Conservation (phyloP, 2,888 invertebrate species). For the Nemotelus nigrinus region DNA sequence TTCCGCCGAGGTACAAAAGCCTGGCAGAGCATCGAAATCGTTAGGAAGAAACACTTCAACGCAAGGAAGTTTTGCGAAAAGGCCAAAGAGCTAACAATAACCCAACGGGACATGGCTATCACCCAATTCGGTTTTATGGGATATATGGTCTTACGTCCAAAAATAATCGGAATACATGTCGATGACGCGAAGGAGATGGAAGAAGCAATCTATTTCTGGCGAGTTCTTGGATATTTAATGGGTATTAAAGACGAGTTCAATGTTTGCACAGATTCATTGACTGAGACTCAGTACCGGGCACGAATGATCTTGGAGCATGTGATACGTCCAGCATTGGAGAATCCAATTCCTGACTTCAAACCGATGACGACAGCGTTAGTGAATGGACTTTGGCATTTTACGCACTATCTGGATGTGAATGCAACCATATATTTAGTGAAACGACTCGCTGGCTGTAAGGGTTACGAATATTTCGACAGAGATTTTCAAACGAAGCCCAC, state of each 20-base stretch:
- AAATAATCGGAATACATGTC: slow-evolving; percentile 73
- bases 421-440: slow-evolving; percentile 70
- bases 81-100: slow-evolving; percentile 69
- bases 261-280: slow-evolving; percentile 71
- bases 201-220: slow-evolving; percentile 85
- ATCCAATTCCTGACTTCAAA: slow-evolving; percentile 72
- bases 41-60: slow-evolving; percentile 74
- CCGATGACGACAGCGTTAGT: slow-evolving; percentile 73
- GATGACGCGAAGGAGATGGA: slow-evolving; percentile 71
- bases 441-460: slow-evolving; percentile 69
- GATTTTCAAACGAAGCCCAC: slow-evolving; percentile 56
- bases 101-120: slow-evolving; percentile 85
- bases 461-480: slow-evolving; percentile 66
- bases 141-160: slow-evolving; percentile 72
- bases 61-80: slow-evolving; percentile 68
- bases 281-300: slow-evolving; percentile 69
- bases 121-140: slow-evolving; percentile 92
- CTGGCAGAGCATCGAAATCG: slow-evolving; percentile 74
- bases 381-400: slow-evolving; percentile 75
- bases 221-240: slow-evolving; percentile 80
- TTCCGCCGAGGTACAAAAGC: slow-evolving; percentile 71
- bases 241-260: slow-evolving; percentile 87
- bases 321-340: slow-evolving; percentile 71
- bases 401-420: slow-evolving; percentile 70
- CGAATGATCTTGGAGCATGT: slow-evolving; percentile 70